These are phyloP conservation scores for Sparidentex hasta DNA, from an alignment of 2,797 vertebrate species.

Conservation along the genomic window DNA sequence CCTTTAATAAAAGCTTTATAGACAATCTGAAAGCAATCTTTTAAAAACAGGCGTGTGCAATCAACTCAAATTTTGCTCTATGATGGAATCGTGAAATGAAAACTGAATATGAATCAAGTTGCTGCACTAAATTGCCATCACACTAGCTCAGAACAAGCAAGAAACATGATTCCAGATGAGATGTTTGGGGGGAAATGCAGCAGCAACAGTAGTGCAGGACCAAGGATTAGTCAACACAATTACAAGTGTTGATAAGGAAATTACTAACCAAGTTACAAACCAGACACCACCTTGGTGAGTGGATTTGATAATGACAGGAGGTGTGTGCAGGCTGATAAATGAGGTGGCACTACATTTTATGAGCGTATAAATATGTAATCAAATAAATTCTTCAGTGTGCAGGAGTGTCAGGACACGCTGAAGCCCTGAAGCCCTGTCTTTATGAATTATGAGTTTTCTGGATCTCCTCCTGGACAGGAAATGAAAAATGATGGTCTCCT, in stretches of 20 bases:
- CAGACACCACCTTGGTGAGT: not conserved
- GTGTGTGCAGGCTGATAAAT: constrained; percentile 29
- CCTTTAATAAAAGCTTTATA: too few species aligned
- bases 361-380: not conserved
- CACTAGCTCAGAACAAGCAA: not conserved
- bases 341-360: not conserved
- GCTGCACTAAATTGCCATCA: not conserved
- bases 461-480: constrained; percentile 18
- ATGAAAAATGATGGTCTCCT: constrained; percentile 23
- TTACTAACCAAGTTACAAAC: constrained; percentile 5
- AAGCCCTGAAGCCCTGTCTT: constrained; percentile 7
- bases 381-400: not conserved
- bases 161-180: not conserved
- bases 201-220: constrained; percentile 2
- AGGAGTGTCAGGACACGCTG: constrained; percentile 3
- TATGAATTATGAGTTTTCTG: constrained; percentile 26
- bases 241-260: constrained; percentile 16
- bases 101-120: not conserved
- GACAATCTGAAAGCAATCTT: not conserved
- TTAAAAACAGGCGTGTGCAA: not conserved
- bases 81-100: not conserved
- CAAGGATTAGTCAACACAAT: constrained; percentile 7
- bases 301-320: constrained; percentile 25
- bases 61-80: not conserved
- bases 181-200: not conserved